Conservation (phyloP, 1,140 invertebrate species). For the Gryllus bimaculatus region DNA sequence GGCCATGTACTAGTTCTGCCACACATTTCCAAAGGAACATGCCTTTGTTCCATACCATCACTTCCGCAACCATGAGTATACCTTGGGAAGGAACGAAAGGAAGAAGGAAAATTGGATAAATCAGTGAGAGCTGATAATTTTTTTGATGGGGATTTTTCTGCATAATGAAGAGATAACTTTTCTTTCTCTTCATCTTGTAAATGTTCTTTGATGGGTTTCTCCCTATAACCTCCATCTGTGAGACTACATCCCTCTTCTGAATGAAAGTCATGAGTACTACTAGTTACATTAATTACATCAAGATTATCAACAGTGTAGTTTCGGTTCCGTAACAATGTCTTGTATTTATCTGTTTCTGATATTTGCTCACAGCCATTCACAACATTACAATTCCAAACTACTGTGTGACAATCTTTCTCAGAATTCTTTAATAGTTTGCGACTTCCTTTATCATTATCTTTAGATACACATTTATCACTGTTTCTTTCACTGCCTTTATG, state of each 20-base stretch:
- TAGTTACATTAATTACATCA: not conserved
- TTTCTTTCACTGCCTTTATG: not conserved
- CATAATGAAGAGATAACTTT: not conserved
- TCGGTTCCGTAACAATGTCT: not conserved
- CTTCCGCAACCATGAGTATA: not conserved
- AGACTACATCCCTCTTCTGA: not conserved
- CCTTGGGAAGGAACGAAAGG: not conserved
- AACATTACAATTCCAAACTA: not conserved
- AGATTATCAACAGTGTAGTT: not conserved
- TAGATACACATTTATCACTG: not conserved
- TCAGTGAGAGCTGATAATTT: not conserved
- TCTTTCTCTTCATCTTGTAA: not conserved
- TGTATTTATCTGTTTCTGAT: not conserved
- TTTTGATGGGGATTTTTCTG: not conserved
- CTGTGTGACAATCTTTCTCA: not conserved
- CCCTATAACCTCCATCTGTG: not conserved
- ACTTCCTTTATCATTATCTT: not conserved
- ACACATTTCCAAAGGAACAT: not conserved
- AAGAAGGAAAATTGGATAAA: slow-evolving; percentile 1
- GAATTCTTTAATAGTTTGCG: not conserved
- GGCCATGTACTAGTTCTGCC: not conserved
- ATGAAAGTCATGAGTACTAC: not conserved
- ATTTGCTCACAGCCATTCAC: not conserved
- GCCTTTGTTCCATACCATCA: not conserved
- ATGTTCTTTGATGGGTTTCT: not conserved